Percentiles rank a stretch among this genome's conserved stretches.
Evolutionary conservation across 23 tunicate species (phyloP).

Genomic region (Aplidium turbinatum): DNA sequence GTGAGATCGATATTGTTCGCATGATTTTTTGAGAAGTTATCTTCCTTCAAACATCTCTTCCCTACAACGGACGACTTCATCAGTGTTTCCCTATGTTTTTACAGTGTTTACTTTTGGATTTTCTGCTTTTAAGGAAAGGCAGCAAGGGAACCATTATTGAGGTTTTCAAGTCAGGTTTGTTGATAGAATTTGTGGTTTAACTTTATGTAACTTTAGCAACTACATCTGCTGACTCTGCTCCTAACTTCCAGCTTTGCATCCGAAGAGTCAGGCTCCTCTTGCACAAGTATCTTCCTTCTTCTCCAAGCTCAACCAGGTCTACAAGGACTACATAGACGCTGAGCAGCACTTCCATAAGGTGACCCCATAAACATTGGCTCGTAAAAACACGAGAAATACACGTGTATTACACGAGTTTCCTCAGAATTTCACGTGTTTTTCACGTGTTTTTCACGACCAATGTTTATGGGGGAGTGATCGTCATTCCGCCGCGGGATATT

Average conservation of each 20-base stretch:
- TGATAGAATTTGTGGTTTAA: background rate
- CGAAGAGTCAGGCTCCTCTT: slow-evolving; percentile 12
- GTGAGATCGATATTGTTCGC: no score
- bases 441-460: no score
- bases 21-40: background rate
- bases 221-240: background rate
- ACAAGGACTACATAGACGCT: slow-evolving; percentile 75
- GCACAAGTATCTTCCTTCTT: slow-evolving; percentile 56
- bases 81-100: no score
- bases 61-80: no score
- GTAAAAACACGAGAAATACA: no score
- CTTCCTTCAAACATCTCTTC: background rate
- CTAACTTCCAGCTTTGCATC: slow-evolving; percentile 21
- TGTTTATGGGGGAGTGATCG: no score
- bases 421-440: no score
- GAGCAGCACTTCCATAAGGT: slow-evolving; percentile 45
- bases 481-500: slow-evolving; percentile 1
- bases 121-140: slow-evolving; percentile 60
- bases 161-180: slow-evolving; percentile 54
- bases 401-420: no score
- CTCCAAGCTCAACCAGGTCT: slow-evolving; percentile 72
- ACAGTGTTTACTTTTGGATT: slow-evolving; percentile 62
- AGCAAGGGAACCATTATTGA: slow-evolving; percentile 63
- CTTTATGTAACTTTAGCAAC: background rate
- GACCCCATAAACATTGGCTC: no score